phyloP scores from a whole-genome alignment of 2,797 vertebrate species.

The Thunnus albacares region DNA sequence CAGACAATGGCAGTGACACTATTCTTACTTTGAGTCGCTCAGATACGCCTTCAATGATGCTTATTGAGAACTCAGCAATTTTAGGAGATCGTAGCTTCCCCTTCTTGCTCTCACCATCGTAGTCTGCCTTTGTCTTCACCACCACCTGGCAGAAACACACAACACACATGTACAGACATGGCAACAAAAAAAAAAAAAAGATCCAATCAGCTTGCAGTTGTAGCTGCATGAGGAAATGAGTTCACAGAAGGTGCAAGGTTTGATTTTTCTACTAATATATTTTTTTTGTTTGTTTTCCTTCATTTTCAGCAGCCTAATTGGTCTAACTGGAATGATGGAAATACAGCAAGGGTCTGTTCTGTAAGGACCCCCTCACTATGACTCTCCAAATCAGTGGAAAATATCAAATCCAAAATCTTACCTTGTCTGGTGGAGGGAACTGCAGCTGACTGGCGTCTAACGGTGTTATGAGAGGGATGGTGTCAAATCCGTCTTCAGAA shows the following conservation, averaged over 20 bases:
- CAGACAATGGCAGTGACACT: neutral
- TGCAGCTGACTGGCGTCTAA: slow-evolving; percentile 96
- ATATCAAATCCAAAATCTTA: slow-evolving; percentile 59
- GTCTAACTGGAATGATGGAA: neutral
- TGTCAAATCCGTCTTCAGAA: slow-evolving; percentile 95
- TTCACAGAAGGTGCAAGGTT: neutral
- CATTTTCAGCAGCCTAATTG: neutral
- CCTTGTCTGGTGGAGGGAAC: slow-evolving; percentile 95
- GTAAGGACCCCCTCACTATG: neutral
- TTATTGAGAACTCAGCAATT: slow-evolving; percentile 96
- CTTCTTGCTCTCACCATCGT: slow-evolving; percentile 92
- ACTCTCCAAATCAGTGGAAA: slow-evolving; percentile 10
- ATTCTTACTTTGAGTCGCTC: slow-evolving; percentile 95
- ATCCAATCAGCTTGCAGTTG: slow-evolving; percentile 4
- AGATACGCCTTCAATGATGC: slow-evolving; percentile 93
- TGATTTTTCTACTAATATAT: neutral
- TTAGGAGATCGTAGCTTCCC: slow-evolving; percentile 91
- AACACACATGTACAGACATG: neutral
- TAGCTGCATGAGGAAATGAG: neutral
- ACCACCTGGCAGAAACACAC: slow-evolving; percentile 87
- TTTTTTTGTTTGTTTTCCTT: neutral
- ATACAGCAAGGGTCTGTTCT: neutral
- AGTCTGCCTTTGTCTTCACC: slow-evolving; percentile 96
- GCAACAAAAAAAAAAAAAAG: neutral
- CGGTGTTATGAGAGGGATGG: slow-evolving; percentile 96